Evolutionary conservation across 37 sponge, comb jelly and placozoan genomes (phyloP).

Genomic region (Spongilla lacustris): DNA sequence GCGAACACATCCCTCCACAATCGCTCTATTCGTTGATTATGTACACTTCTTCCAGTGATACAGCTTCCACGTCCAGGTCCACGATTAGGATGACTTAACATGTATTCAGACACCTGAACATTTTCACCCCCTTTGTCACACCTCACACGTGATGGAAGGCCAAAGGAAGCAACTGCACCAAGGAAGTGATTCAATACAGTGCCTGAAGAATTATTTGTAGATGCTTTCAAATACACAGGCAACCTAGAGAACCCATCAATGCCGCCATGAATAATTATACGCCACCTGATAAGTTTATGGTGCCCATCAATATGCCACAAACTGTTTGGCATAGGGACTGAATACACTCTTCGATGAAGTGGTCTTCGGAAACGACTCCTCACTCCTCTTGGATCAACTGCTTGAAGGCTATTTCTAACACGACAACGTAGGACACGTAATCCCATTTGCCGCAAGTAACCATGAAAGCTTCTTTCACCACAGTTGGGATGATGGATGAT

Average conservation of each 20-base stretch:
- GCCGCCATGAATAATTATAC: conserved; percentile 63
- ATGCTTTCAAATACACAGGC: conserved; percentile 35
- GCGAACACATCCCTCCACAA: conserved; percentile 19
- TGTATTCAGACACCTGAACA: conserved; percentile 50
- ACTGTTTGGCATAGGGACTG: conserved; percentile 24
- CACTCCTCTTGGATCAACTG: conserved; percentile 36
- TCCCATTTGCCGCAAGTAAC: neutral
- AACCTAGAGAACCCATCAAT: conserved; percentile 60
- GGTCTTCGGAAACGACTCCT: neutral
- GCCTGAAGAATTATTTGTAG: conserved; percentile 24
- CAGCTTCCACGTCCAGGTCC: conserved; percentile 55
- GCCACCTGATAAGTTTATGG: conserved; percentile 35
- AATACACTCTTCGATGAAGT: conserved; percentile 28
- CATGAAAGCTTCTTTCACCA: conserved; percentile 12
- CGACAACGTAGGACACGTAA: neutral
- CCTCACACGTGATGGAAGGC: neutral
- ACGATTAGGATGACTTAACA: conserved; percentile 58
- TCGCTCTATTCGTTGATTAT: conserved; percentile 12
- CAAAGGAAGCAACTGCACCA: neutral
- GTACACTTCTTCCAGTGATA: conserved; percentile 55
- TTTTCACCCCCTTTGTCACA: neutral
- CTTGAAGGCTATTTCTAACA: conserved; percentile 17
- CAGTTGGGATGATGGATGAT: neutral
- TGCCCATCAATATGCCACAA: conserved; percentile 59
- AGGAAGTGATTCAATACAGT: neutral